Evolutionary conservation across 1,140 invertebrate species (phyloP), one percentile per base, ranked within the genome.

Genomic region (Trichomalopsis sarcophagae): DNA sequence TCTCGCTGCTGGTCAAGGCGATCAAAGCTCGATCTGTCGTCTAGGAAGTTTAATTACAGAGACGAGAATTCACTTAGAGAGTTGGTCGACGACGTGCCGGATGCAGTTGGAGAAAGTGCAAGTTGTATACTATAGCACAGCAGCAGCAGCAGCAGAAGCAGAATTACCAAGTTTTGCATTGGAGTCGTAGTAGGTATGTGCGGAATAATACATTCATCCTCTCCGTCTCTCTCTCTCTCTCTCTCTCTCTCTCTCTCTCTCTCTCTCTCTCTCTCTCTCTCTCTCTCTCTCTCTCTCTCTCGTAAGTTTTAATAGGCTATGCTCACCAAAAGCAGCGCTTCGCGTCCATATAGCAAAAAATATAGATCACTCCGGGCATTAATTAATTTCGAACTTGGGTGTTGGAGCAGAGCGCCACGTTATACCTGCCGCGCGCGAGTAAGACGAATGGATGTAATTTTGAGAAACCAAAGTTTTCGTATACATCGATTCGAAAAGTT

Each of bases 121-220:
- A 30, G 17, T 36, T 36, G 33, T 33, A 21, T 10, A 71, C 27
- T 21, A 71, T 27, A 36, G 30, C 23, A 11, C 27, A 74, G 33
- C 33, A 74, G 71, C 27, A 74, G 33, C 33, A 74, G 71, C 36
- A 75, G 33, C 27, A 44, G 21, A 21, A 44, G 27, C 14, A 17
- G 73, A 75, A 75, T 75, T 75, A 75, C 36, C 73, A 75, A 75
- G 73, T 44, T 75, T 75, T 17, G 73, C 36, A 75, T 75, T 75
- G 36, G 44, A 75, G 33, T 62, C 0, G 40, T 10, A 44, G 40
- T 44, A 44, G 40, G 40, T 75, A 75, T 40, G 36, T 75, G 69
- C 14, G 36, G 21, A 75, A 75, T 75, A 75, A 71, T 75, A 75
- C 36, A 75, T 75, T 75, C 73, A 74, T 74, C 14, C 33, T 36